A percentile compares a stretch with the other conserved stretches of the same genome.
Evolutionary conservation across 2,888 invertebrate genomes (phyloP).

Genomic region (Xanthorhoe designata): DNA sequence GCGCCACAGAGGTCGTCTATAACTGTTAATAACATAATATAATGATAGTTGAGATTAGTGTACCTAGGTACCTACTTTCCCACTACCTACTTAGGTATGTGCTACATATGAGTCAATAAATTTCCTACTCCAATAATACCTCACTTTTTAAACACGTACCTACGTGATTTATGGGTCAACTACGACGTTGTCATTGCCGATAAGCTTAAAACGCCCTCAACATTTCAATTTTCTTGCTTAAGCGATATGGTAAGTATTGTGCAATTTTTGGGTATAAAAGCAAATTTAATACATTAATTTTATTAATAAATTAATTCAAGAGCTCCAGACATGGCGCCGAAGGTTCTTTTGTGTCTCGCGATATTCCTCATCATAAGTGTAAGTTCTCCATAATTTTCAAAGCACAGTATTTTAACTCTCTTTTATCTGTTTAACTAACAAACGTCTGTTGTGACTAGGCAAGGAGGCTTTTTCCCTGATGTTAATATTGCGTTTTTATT

Average conservation of each 20-base stretch:
- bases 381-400: constrained; percentile 24
- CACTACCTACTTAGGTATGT: no score
- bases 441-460: no score
- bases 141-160: constrained; percentile 1
- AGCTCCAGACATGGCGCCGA: constrained; percentile 35
- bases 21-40: no score
- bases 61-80: no score
- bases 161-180: constrained; percentile 5
- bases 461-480: background rate
- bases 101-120: background rate
- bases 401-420: no score
- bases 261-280: constrained; percentile 37
- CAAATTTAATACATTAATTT: constrained; percentile 7
- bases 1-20: no score
- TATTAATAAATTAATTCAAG: background rate
- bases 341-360: constrained; percentile 37
- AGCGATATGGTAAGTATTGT: constrained; percentile 25
- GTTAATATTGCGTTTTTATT: constrained; percentile 1
- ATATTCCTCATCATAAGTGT: constrained; percentile 38
- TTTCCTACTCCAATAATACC: background rate
- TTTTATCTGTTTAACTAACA: no score
- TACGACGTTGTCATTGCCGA: constrained; percentile 6
- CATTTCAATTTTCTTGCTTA: constrained; percentile 30
- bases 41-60: no score
- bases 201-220: constrained; percentile 17